Percentiles rank a stretch among this genome's conserved stretches.
These are phyloP conservation scores for Cyrtonyx montezumae DNA, from an alignment of 2,113 vertebrate genomes.

Conservation along the genomic window DNA sequence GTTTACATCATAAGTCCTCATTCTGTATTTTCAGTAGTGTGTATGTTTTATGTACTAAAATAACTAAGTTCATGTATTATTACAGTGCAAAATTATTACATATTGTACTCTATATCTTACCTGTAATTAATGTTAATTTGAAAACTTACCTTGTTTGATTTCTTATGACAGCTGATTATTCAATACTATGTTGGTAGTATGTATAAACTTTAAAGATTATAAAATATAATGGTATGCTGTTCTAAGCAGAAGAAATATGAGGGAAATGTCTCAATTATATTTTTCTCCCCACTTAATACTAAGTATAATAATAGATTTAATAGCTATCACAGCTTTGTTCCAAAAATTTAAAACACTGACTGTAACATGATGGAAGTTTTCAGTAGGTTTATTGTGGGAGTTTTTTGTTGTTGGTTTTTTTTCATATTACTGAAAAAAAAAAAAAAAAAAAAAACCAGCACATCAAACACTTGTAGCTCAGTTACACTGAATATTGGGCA, in stretches of 20 bases:
- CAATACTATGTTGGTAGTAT: background rate
- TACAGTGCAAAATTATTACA: background rate
- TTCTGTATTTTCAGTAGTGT: background rate
- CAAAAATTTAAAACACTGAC: background rate
- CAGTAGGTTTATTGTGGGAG: background rate
- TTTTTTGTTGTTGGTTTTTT: background rate
- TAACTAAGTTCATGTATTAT: background rate
- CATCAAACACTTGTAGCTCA: background rate
- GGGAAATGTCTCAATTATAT: accelerated
- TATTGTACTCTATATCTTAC: background rate
- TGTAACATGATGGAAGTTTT: accelerated
- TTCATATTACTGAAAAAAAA: background rate
- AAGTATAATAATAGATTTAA: background rate
- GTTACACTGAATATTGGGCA: background rate
- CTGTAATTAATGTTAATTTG: background rate
- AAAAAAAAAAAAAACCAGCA: no score
- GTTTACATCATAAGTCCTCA: background rate
- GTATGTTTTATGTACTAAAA: background rate
- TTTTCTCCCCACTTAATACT: background rate
- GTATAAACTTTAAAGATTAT: background rate
- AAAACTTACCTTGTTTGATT: background rate
- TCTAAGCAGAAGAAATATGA: background rate
- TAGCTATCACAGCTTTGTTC: background rate
- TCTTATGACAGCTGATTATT: background rate
- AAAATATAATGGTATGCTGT: background rate